These are phyloP conservation scores for Dufourea novaeangliae DNA, from an alignment of 1,140 invertebrate species.

Conservation along the genomic window DNA sequence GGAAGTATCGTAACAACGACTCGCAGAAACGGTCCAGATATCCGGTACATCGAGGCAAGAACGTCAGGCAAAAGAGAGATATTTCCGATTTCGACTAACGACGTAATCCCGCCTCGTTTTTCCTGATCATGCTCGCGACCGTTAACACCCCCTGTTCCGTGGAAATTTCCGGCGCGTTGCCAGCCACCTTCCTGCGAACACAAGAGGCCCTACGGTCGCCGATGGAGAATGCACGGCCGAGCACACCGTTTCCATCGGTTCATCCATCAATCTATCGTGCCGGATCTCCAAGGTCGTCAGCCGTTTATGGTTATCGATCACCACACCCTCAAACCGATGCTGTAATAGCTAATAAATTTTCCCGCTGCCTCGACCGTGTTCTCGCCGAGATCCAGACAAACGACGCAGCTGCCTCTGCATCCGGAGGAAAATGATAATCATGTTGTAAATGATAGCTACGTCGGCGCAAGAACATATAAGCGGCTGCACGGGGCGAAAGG, in stretches of 20 bases:
- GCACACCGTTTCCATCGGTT: conserved; percentile 42
- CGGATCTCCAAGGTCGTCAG: conserved; percentile 65
- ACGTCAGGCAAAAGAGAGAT: background rate
- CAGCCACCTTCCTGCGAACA: conserved; percentile 40
- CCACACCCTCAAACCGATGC: conserved; percentile 42
- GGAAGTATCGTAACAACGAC: too few relatives aligned
- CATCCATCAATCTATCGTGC: conserved; percentile 62
- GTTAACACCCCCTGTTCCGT: conserved; percentile 30
- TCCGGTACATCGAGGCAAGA: background rate
- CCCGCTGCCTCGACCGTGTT: conserved; percentile 33
- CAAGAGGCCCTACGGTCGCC: conserved; percentile 10
- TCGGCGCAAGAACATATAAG: too few relatives aligned
- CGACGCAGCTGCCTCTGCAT: conserved; percentile 45
- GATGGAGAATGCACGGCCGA: conserved; percentile 38
- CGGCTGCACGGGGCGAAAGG: background rate
- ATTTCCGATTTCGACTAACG: background rate
- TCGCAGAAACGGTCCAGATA: background rate
- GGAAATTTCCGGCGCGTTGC: conserved; percentile 37
- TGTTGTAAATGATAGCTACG: background rate
- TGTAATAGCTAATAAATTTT: conserved; percentile 72
- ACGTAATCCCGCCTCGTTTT: conserved; percentile 25
- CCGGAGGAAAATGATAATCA: conserved; percentile 38
- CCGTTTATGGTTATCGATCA: conserved; percentile 67
- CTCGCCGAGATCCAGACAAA: conserved; percentile 63
- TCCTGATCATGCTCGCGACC: conserved; percentile 16